Evolutionary conservation across 2,888 invertebrate genomes (phyloP).

Genomic region (Scaptomyza parva): DNA sequence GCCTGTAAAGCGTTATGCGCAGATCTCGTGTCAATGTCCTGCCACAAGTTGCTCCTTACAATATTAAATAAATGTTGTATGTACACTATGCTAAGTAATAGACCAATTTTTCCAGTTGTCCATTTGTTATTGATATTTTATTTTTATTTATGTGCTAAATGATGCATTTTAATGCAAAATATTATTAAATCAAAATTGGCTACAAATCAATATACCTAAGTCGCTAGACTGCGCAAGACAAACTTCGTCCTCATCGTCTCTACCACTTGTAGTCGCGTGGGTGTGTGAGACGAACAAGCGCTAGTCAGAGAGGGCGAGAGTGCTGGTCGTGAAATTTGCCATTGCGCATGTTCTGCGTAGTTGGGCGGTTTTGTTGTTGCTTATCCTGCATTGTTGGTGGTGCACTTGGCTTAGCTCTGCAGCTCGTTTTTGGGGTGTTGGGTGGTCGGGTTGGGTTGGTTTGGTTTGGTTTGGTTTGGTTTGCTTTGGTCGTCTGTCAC

Average conservation of each 20-base stretch:
- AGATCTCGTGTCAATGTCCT: constrained; percentile 67
- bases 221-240: constrained; percentile 61
- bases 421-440: constrained; percentile 20
- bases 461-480: constrained; percentile 6
- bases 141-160: neutral
- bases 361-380: constrained; percentile 60
- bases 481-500: constrained; percentile 18
- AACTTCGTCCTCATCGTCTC: constrained; percentile 49
- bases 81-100: neutral
- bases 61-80: neutral
- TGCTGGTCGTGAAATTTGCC: constrained; percentile 8
- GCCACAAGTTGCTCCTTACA: constrained; percentile 1
- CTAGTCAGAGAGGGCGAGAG: constrained; percentile 5
- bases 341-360: constrained; percentile 58
- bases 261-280: constrained; percentile 24
- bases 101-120: neutral
- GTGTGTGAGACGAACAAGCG: neutral
- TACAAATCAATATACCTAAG: constrained; percentile 59
- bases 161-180: neutral
- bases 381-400: constrained; percentile 37
- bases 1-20: constrained; percentile 76
- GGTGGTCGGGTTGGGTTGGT: constrained; percentile 16
- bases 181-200: constrained; percentile 11
- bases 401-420: constrained; percentile 72
- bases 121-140: neutral